Evolutionary conservation across 2,113 vertebrate genomes (phyloP), one percentile per base, ranked within the genome.

Genomic region (Myiagra hebetior): DNA sequence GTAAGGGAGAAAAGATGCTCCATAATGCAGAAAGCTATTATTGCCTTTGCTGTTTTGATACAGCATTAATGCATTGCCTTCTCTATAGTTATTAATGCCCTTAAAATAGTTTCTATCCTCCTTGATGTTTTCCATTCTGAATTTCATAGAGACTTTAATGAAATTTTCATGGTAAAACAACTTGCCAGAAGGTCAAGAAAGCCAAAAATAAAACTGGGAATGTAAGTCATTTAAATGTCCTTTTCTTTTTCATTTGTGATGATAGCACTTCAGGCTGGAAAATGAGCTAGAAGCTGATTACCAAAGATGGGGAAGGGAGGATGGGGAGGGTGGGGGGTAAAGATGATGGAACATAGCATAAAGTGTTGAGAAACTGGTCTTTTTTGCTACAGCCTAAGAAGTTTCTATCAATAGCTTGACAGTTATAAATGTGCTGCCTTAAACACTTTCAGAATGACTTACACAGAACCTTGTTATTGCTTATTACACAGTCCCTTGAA

Each of bases 141-240:
- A 78, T 95, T 96, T 93, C 96, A 87, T 91, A 97, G 87, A 91
- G n/a, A 79, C 33, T 95, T 96, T 55, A 95, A 92, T 96, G 75
- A 92, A 91, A 95, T 90, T 95, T 97, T 97, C 63, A 55, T 91
- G 80, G 88, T 94, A 85, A 95, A 96, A 50, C 86, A 93, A 87
- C 91, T 94, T 89, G 73, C 81, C 74, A 89, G 89, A 78, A 89
- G 69, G 56, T 85, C 8, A 44, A 87, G 49, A 93, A 89, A 93
- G 62, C 35, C 49, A 82, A 85, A 94, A 95, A 86, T 75, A 87
- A 92, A 78, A 24, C n/a, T 46, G 26, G 53, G 53, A 53, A 73
- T 68, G 5, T 59, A 91, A 87, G 39, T 74, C 2, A 93, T 88
- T 52, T 74, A 39, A 80, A 86, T 44, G 63, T 52, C 72, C 67